Evolutionary conservation across 2,888 invertebrate genomes (phyloP).

Genomic region (Harmothoe impar): DNA sequence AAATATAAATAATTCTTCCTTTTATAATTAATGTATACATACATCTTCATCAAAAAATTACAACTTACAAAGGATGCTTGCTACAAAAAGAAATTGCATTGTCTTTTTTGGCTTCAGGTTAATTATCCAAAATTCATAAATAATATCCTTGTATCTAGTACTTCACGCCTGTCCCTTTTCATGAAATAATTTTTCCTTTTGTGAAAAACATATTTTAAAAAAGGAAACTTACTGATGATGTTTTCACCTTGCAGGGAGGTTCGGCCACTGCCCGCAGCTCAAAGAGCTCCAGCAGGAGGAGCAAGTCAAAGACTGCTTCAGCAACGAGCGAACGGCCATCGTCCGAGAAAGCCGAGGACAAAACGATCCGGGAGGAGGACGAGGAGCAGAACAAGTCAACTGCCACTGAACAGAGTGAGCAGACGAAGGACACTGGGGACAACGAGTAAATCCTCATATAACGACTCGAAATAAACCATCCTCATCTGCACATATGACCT

Average conservation of each 20-base stretch:
- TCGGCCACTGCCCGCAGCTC: not conserved
- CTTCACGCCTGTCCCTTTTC: no score
- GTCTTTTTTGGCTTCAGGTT: no score
- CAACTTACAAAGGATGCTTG: no score
- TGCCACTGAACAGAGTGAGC: not conserved
- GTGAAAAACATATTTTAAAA: no score
- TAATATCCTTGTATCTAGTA: no score
- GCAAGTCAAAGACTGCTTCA: not conserved
- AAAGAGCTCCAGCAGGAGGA: not conserved
- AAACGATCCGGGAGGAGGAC: constrained; percentile 44
- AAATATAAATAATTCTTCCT: no score
- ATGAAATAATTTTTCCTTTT: no score
- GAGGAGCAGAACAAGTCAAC: constrained; percentile 23
- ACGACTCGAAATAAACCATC: not conserved
- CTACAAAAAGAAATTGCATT: no score
- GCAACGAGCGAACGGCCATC: not conserved
- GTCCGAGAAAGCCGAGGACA: not conserved
- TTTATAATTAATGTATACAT: no score
- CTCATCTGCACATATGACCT: not conserved
- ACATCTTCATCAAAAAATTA: no score
- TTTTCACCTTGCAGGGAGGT: not conserved
- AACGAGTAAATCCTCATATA: not conserved
- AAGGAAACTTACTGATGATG: no score
- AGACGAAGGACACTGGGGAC: not conserved
- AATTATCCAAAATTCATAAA: no score